Percentiles rank a stretch among this genome's conserved stretches.
phyloP scores from a whole-genome alignment of 2,888 invertebrate genomes.

The Polietes domitor region DNA sequence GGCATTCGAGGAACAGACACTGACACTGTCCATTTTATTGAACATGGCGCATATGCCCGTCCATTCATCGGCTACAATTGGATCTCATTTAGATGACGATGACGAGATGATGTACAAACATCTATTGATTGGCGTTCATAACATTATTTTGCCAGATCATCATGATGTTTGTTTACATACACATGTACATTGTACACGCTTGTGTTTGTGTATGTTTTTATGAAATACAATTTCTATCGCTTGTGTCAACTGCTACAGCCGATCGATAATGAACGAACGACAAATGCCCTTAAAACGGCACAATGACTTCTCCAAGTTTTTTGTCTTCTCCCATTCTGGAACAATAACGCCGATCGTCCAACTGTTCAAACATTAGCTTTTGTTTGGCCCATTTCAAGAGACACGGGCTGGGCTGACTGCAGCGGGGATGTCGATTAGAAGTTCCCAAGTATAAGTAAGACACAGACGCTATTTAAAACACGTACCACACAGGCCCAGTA shows the following conservation, averaged over 20 bases:
- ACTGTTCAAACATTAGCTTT: conserved; percentile 27
- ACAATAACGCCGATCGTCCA: neutral
- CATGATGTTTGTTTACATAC: conserved; percentile 48
- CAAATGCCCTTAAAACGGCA: conserved; percentile 53
- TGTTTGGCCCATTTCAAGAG: neutral
- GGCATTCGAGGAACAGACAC: neutral
- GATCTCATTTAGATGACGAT: conserved; percentile 3
- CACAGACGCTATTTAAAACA: neutral
- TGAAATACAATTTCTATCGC: conserved; percentile 31
- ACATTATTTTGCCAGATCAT: conserved; percentile 46
- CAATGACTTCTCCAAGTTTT: conserved; percentile 63
- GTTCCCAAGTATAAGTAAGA: neutral
- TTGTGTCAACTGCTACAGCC: conserved; percentile 53
- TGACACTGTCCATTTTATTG: neutral
- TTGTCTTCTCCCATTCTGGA: conserved; percentile 25
- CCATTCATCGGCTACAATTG: neutral
- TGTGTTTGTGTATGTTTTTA: neutral
- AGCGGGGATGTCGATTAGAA: neutral
- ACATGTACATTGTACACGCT: neutral
- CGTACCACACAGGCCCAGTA: neutral
- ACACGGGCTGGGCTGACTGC: neutral
- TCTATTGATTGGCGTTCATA: conserved; percentile 42
- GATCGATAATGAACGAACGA: conserved; percentile 50
- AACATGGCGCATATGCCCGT: neutral
- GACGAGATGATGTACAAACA: neutral